Percentiles rank a stretch among this genome's conserved stretches.
Evolutionary conservation across 37 sponge, comb jelly and placozoan genomes (phyloP).

Genomic region (Ianthella basta): DNA sequence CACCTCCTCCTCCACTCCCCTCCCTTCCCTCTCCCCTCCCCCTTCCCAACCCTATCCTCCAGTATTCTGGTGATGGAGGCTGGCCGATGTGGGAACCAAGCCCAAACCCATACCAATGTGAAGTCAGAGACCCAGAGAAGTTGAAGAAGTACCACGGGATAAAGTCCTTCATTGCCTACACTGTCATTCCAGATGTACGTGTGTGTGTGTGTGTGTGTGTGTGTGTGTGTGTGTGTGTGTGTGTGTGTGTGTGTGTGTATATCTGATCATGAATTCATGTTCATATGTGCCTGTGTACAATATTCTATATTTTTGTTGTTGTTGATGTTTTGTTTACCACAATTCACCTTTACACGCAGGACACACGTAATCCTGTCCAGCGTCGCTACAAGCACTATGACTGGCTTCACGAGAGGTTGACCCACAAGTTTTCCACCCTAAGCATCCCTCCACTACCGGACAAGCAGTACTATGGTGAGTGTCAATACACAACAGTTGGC

Average conservation of each 20-base stretch:
- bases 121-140: slow-evolving; percentile 87
- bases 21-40: background rate
- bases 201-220: background rate
- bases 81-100: slow-evolving; percentile 78
- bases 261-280: background rate
- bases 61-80: slow-evolving; percentile 37
- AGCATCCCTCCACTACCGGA: slow-evolving; percentile 95
- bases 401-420: slow-evolving; percentile 93
- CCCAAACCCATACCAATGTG: slow-evolving; percentile 56
- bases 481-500: background rate
- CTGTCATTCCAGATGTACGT: slow-evolving; percentile 67
- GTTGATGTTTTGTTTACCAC: too few species aligned
- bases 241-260: background rate
- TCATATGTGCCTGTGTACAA: slow-evolving; percentile 17
- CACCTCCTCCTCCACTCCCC: background rate
- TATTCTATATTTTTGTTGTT: too few species aligned
- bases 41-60: background rate
- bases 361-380: slow-evolving; percentile 51
- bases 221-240: background rate
- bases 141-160: slow-evolving; percentile 92
- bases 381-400: slow-evolving; percentile 91
- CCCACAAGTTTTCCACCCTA: slow-evolving; percentile 83
- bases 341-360: slow-evolving; percentile 20
- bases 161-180: slow-evolving; percentile 89
- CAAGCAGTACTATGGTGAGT: slow-evolving; percentile 79